Conservation (phyloP, 1,140 invertebrate species). For the Protaetia brevitarsis region DNA sequence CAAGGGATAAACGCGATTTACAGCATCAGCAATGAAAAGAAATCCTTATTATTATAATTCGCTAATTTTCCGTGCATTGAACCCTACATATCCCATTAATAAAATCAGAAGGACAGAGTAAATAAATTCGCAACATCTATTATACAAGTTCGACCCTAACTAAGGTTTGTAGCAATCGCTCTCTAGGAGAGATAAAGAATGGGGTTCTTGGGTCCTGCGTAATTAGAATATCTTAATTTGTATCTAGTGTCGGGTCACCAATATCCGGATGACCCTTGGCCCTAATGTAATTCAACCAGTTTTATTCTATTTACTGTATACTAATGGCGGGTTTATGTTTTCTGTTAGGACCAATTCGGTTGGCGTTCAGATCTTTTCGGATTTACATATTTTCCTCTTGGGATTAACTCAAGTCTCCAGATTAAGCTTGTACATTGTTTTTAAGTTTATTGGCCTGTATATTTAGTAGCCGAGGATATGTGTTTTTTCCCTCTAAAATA, state of each 20-base stretch:
- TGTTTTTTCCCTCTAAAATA: no score
- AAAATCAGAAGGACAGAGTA: no score
- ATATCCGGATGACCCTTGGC: constrained; percentile 37
- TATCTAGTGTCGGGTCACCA: constrained; percentile 35
- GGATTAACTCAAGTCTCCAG: neutral
- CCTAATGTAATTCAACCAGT: constrained; percentile 40
- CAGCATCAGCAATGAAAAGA: no score
- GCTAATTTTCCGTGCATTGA: no score
- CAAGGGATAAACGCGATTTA: no score
- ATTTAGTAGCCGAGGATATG: no score
- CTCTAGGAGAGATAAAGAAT: constrained; percentile 1
- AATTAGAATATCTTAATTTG: constrained; percentile 47
- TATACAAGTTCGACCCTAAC: neutral
- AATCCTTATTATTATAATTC: no score
- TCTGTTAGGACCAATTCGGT: neutral
- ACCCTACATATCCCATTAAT: no score
- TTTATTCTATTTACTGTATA: constrained; percentile 38
- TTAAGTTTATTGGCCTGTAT: no score
- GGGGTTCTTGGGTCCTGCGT: constrained; percentile 37
- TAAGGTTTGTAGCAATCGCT: neutral
- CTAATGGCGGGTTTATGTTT: neutral
- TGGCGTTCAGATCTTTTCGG: neutral
- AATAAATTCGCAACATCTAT: no score
- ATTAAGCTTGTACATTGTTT: neutral
- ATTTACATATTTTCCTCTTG: neutral